Evolutionary conservation across 2,888 invertebrate genomes (phyloP), one percentile per base, ranked within the genome.

Genomic region (Macaria notata): DNA sequence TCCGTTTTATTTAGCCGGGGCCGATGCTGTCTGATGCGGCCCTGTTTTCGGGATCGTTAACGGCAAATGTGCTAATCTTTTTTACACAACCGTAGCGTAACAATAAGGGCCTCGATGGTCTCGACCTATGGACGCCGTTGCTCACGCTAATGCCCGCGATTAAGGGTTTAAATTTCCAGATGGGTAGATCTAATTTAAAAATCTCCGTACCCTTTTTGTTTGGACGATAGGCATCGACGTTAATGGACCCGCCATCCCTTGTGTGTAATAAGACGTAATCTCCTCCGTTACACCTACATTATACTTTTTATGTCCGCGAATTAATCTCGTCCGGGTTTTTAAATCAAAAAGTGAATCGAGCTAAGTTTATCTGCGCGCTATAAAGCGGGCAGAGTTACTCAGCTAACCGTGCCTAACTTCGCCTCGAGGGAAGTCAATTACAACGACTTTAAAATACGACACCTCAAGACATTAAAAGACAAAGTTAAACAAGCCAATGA

Each of bases 11-110:
- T 87, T 79, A 81, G 70, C 70, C 70, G 70, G 76, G 73, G 69
- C 75, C 77, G 73, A 75, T 78, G 79, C 71, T 75, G 80, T 82
- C 83, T 84, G 84, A 83, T 86, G 87, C 80, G 77, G 80, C 81
- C 83, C 85, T 84, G 85, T 88, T 88, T 86, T 88, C 84, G 83
- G 86, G 81, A 73, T 87, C 85, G 89, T 88, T 89, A 88, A 88
- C 87, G 77, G 81, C 74, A 82, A 88, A 86, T 88, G 87, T 84
- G 87, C 84, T 88, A 88, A 89, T 89, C 85, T 89, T 86, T 88
- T 88, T 88, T 83, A 85, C 81, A 80, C 80, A 75, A 72, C 75
- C 73, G 71, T 76, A 76, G 77, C 74, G 79, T 75, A 77, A 82
- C 81, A 83, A 82, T 80, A 84, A 82, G 79, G 77, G 78, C 75